Conservation (phyloP, 1,140 invertebrate species). For the Ooceraea biroi region DNA sequence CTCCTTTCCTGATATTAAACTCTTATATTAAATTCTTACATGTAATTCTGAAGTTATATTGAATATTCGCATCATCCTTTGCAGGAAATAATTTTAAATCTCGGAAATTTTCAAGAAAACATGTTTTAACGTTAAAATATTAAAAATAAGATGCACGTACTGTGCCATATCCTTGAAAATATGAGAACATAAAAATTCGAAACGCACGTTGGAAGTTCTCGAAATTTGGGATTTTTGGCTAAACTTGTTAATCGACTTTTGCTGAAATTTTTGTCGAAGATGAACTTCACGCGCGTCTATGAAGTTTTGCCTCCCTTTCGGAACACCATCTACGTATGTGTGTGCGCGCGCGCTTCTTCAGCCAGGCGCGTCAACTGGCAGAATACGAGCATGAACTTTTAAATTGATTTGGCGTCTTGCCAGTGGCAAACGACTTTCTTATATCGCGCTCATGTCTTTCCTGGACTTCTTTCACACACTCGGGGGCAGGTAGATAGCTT, state of each 20-base stretch:
- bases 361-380: constrained; percentile 64
- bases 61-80: no score
- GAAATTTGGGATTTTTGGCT: constrained; percentile 2
- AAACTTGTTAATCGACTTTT: constrained; percentile 21
- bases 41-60: no score
- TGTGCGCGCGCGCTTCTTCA: constrained; percentile 71
- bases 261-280: constrained; percentile 7
- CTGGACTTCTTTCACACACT: constrained; percentile 56
- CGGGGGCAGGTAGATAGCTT: constrained; percentile 10
- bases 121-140: no score
- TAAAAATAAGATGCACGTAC: not conserved
- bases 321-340: constrained; percentile 3
- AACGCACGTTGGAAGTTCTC: not conserved
- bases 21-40: no score
- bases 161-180: not conserved
- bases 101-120: no score
- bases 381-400: constrained; percentile 79
- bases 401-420: constrained; percentile 85
- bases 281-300: not conserved
- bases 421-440: constrained; percentile 81
- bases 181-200: not conserved
- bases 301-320: constrained; percentile 28
- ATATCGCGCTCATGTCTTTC: constrained; percentile 59
- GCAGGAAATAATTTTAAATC: no score
- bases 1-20: no score